Evolutionary conservation across 2,888 invertebrate species (phyloP).

Genomic region (Lathronympha strigana): DNA sequence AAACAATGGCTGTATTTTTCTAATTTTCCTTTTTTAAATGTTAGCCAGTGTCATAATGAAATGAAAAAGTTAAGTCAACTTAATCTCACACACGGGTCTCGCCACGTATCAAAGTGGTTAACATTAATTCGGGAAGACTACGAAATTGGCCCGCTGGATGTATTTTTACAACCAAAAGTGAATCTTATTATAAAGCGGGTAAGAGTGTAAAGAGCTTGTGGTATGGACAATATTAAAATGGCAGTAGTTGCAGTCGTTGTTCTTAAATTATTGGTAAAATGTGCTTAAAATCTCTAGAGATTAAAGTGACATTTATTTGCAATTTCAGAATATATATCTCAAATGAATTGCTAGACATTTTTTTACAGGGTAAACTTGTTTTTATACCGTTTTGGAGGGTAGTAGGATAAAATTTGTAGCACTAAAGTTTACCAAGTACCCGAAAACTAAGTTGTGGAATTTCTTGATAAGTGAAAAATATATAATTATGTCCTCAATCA

Average conservation of each 20-base stretch:
- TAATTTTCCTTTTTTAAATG: too few relatives aligned
- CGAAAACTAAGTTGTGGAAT: too few relatives aligned
- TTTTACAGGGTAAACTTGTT: too few relatives aligned
- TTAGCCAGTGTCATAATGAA: not conserved
- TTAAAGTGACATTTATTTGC: not conserved
- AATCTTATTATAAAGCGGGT: conserved; percentile 35
- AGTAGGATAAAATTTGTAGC: too few relatives aligned
- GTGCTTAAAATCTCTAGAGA: not conserved
- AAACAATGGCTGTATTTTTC: too few relatives aligned
- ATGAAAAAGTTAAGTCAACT: not conserved
- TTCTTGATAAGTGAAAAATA: too few relatives aligned
- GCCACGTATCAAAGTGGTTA: conserved; percentile 28
- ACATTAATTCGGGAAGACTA: conserved; percentile 64
- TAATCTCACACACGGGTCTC: conserved; percentile 17
- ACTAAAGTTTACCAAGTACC: too few relatives aligned
- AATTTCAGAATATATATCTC: not conserved
- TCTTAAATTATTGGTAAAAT: conserved; percentile 44
- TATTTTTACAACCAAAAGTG: conserved; percentile 38
- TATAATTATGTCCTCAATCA: too few relatives aligned
- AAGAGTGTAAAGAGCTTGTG: conserved; percentile 43
- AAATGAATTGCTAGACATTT: too few relatives aligned
- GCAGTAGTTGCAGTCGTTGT: conserved; percentile 60
- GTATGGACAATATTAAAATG: conserved; percentile 48
- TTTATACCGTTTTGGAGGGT: too few relatives aligned
- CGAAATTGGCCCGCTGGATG: conserved; percentile 67